Conservation (phyloP, 2,888 invertebrate genomes). For the Oscheius sp. region DNA sequence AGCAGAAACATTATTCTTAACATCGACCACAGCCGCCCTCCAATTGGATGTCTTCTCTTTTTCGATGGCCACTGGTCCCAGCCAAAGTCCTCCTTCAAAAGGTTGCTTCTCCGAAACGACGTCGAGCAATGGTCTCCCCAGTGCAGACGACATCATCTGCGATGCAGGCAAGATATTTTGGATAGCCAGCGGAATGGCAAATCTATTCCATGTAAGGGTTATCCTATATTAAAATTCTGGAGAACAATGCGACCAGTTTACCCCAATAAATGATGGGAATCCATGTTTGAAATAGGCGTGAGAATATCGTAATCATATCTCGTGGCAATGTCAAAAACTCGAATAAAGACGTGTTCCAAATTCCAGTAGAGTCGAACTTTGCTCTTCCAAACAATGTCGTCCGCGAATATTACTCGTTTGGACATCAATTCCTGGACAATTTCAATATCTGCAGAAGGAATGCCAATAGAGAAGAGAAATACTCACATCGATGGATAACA, state of each 20-base stretch:
- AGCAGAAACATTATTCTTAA: background rate
- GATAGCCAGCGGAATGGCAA: background rate
- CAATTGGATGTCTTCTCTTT: background rate
- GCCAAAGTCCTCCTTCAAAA: conserved; percentile 14
- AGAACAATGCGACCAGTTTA: background rate
- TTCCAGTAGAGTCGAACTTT: conserved; percentile 54
- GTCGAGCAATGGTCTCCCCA: conserved; percentile 24
- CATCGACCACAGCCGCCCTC: background rate
- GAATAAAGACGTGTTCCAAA: conserved; percentile 58
- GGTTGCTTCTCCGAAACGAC: background rate
- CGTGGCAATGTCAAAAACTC: conserved; percentile 41
- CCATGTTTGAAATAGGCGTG: background rate
- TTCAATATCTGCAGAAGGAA: background rate
- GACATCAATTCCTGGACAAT: background rate
- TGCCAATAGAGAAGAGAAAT: background rate
- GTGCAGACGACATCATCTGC: background rate
- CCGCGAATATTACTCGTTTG: background rate
- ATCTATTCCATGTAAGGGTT: conserved; percentile 9
- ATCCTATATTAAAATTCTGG: background rate
- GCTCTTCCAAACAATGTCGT: conserved; percentile 12
- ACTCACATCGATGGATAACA: conserved; percentile 5
- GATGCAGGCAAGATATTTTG: background rate
- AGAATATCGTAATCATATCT: conserved; percentile 50
- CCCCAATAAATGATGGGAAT: background rate
- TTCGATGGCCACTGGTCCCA: background rate